phyloP scores from a whole-genome alignment of 1,140 invertebrate species.

The Caenorhabditis latens region DNA sequence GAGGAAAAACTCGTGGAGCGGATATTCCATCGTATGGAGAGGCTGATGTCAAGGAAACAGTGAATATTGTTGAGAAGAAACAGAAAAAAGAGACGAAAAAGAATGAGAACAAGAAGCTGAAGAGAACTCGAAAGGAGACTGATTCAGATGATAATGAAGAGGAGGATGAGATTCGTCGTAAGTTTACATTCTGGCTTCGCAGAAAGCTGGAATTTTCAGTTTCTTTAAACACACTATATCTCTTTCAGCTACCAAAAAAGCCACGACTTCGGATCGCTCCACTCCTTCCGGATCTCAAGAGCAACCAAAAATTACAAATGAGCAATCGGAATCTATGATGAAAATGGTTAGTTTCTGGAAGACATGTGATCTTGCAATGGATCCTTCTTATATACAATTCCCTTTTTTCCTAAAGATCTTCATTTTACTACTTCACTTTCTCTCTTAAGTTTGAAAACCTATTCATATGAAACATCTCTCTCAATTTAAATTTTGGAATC shows the following conservation, averaged over 20 bases:
- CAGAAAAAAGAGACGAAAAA: not conserved
- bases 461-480: too few relatives aligned
- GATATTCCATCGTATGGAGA: not conserved
- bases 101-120: not conserved
- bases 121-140: not conserved
- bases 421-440: too few relatives aligned
- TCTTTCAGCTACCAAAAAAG: not conserved
- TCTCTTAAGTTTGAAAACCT: too few relatives aligned
- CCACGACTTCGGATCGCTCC: not conserved
- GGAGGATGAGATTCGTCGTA: not conserved
- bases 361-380: too few relatives aligned
- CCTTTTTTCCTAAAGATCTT: too few relatives aligned
- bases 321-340: conserved; percentile 2
- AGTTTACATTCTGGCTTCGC: too few relatives aligned
- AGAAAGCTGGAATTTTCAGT: too few relatives aligned
- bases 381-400: too few relatives aligned
- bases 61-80: not conserved
- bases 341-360: not conserved
- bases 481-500: not conserved
- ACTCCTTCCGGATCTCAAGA: not conserved
- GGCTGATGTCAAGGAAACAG: not conserved
- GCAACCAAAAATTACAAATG: not conserved
- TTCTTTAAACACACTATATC: too few relatives aligned
- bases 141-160: not conserved
- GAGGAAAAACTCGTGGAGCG: conserved; percentile 7